Base-by-base conservation (phyloP, 2,888 invertebrate genomes). In the Xylocampa areola region DNA sequence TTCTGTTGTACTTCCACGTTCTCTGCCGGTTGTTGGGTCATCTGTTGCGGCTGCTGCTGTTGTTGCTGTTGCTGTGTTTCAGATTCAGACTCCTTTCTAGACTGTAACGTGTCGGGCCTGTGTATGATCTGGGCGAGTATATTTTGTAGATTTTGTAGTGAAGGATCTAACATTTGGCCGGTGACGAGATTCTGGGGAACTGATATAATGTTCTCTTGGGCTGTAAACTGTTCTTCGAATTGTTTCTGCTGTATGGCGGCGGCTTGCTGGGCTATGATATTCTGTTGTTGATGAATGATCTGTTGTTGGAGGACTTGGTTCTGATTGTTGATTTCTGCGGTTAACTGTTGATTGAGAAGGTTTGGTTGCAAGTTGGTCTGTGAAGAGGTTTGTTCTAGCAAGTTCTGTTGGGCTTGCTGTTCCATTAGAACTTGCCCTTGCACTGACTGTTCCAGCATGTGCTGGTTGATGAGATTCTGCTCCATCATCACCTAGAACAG, bases 301-400 rank as follows among this genome's bases (percentile, higher is more conserved):
- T 95, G 89, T 43, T 95, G 95, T 66, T 95, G 95, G 48, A 95
- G 82, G 17, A 89, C 94, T 69, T 93, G 94, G 80, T 87, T 95
- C 81, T 93, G 91, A 41, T 85, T 90, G 68, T 78, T 88, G 63
- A 91, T 87, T 61, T 93, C 91, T n/a, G 86, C 87, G 2, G 87
- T 80, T 1, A 91, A 64, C 57, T 92, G 91, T 53, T 92, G 92
- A 71, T 85, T 90, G 11, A 91, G 67, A 2, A 90, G 57, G 43
- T 73, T 84, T 3, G 84, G 85, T 59, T 92, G 92, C 17, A 89
- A 64, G 51, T 89, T 91, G 0, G 81, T 76, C 62, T 89, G 92
- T 4, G 87, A 81, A 4, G 62, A 67, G 43, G 80, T 84, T 14
- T 82, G 85, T 13, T 91, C 91, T 19, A 88, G 70, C 4, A 84